Conservation (phyloP, 2,113 vertebrate genomes). For the Acanthisitta chloris region DNA sequence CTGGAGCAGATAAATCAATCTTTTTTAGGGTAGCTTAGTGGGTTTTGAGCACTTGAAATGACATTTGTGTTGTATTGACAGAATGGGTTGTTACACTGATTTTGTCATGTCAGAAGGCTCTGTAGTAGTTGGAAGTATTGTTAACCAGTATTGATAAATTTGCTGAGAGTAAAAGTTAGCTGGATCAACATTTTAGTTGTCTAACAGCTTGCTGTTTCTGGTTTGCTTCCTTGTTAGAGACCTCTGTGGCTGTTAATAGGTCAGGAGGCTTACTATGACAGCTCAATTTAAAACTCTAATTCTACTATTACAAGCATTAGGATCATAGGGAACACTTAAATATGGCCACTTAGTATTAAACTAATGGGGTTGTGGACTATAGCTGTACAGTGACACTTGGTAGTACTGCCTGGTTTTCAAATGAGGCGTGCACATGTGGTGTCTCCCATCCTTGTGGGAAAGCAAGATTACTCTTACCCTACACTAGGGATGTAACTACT, state of each 20-base stretch:
- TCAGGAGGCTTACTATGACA: background rate
- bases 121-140: conserved; percentile 57
- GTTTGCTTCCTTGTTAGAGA: background rate
- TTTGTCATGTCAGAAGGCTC: conserved; percentile 65
- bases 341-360: background rate
- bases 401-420: background rate
- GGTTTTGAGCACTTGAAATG: conserved; percentile 73
- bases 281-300: conserved; percentile 43
- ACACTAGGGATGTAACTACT: fast-evolving
- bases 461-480: background rate
- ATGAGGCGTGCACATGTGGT: background rate
- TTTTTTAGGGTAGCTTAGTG: conserved; percentile 82
- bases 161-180: conserved; percentile 36
- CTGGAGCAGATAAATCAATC: conserved; percentile 87
- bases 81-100: conserved; percentile 45
- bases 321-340: background rate
- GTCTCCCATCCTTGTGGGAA: background rate
- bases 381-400: background rate
- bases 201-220: conserved; percentile 4
- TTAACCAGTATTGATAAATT: conserved; percentile 46
- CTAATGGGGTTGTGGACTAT: background rate
- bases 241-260: background rate
- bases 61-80: conserved; percentile 66
- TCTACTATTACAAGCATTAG: conserved; percentile 37
- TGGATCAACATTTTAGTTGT: conserved; percentile 29